Evolutionary conservation across 2,113 vertebrate species (phyloP).

Genomic region (Hippocampus abdominalis): DNA sequence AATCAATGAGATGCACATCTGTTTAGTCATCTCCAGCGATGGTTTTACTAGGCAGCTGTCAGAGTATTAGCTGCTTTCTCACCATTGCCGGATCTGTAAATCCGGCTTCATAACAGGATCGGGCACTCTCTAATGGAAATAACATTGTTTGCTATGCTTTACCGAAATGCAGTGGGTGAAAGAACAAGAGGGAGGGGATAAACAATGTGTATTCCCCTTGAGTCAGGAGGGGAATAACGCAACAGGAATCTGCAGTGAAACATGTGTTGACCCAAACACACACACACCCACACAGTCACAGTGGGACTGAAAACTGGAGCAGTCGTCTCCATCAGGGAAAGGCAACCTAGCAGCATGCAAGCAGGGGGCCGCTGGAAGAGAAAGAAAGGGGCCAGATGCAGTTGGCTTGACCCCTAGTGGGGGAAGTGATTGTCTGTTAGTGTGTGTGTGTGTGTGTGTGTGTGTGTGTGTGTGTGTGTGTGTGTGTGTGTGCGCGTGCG

Average conservation of each 20-base stretch:
- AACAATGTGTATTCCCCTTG: constrained; percentile 6
- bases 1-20: constrained; percentile 58
- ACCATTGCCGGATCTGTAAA: constrained; percentile 59
- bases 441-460: neutral
- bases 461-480: neutral
- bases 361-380: constrained; percentile 38
- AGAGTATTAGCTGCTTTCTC: constrained; percentile 58
- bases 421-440: neutral
- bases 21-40: constrained; percentile 59
- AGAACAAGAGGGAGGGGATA: constrained; percentile 13
- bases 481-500: neutral
- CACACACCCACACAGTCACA: constrained; percentile 27
- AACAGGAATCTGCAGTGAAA: constrained; percentile 35
- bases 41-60: constrained; percentile 68
- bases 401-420: constrained; percentile 50
- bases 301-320: constrained; percentile 38
- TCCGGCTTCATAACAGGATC: constrained; percentile 60
- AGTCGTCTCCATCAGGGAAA: constrained; percentile 44
- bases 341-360: constrained; percentile 63
- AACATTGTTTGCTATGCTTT: constrained; percentile 6
- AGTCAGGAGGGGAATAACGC: constrained; percentile 26
- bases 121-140: neutral
- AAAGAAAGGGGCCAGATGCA: constrained; percentile 67
- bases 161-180: neutral
- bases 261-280: constrained; percentile 22